A percentile compares a stretch with the other conserved stretches of the same genome.
Evolutionary conservation across 1,140 invertebrate species (phyloP).

Genomic region (Neotoxoptera formosana): DNA sequence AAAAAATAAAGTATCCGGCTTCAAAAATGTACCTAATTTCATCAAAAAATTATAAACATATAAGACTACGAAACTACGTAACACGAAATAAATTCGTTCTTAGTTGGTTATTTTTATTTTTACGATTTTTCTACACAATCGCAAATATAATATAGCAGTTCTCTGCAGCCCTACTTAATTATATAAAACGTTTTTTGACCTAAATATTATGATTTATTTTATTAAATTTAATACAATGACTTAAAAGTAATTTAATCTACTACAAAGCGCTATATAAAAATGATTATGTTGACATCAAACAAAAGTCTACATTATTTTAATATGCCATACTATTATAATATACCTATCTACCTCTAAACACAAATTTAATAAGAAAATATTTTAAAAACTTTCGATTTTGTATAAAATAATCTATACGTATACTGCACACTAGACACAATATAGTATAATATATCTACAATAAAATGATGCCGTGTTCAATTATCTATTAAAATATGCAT

Average conservation of each 20-base stretch:
- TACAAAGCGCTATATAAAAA: not conserved
- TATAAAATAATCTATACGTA: not conserved
- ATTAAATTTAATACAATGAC: not conserved
- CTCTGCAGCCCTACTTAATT: too few species aligned
- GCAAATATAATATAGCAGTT: too few species aligned
- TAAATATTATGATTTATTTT: not conserved
- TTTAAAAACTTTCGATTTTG: not conserved
- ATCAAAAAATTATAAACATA: too few species aligned
- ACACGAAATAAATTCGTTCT: too few species aligned
- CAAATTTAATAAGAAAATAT: not conserved
- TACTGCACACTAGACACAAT: not conserved
- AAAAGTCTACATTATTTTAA: not conserved
- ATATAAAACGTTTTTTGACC: too few species aligned
- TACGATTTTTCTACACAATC: too few species aligned
- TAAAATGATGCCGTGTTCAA: not conserved
- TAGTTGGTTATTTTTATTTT: too few species aligned
- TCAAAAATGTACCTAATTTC: too few species aligned
- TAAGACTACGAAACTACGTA: too few species aligned
- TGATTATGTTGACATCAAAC: not conserved
- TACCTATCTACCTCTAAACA: not conserved
- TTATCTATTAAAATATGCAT: conserved; percentile 6
- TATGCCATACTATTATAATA: not conserved
- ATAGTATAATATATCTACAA: not conserved
- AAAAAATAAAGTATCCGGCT: too few species aligned
- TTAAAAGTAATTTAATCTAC: not conserved